Evolutionary conservation across 2,113 vertebrate genomes (phyloP).

Genomic region (Aldabrachelys gigantea): DNA sequence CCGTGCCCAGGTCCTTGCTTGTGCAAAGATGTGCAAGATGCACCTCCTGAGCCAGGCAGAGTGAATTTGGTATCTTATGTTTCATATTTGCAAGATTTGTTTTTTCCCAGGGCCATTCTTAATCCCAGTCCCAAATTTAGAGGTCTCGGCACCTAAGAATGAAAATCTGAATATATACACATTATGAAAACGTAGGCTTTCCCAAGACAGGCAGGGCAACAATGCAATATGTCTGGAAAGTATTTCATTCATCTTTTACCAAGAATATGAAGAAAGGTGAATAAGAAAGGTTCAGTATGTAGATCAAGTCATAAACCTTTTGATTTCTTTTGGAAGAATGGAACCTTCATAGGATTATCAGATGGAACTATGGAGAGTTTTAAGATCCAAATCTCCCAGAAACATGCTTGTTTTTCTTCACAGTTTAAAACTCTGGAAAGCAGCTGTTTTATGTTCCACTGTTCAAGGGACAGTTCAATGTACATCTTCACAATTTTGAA

Average conservation of each 20-base stretch:
- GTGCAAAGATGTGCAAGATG: conserved; percentile 4
- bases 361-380: not conserved
- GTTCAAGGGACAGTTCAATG: not conserved
- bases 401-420: conserved; percentile 18
- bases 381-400: not conserved
- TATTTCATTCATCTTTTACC: not conserved
- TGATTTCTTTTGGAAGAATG: not conserved
- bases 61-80: conserved; percentile 34
- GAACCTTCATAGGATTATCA: not conserved
- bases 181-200: not conserved
- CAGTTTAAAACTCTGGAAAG: not conserved
- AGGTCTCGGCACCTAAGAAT: not conserved
- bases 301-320: not conserved
- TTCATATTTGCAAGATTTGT: not conserved
- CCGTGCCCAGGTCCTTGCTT: conserved; percentile 4
- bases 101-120: not conserved
- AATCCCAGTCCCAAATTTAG: not conserved
- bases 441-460: conserved; percentile 22
- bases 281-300: not conserved
- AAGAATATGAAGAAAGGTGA: not conserved
- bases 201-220: not conserved
- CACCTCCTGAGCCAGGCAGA: conserved; percentile 3
- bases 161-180: not conserved
- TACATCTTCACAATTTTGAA: conserved; percentile 12
- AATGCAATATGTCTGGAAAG: not conserved